Percentiles rank a stretch among this genome's conserved stretches.
These are phyloP conservation scores for Ditylenchus dipsaci DNA, from an alignment of 1,140 invertebrate genomes.

Conservation along the genomic window DNA sequence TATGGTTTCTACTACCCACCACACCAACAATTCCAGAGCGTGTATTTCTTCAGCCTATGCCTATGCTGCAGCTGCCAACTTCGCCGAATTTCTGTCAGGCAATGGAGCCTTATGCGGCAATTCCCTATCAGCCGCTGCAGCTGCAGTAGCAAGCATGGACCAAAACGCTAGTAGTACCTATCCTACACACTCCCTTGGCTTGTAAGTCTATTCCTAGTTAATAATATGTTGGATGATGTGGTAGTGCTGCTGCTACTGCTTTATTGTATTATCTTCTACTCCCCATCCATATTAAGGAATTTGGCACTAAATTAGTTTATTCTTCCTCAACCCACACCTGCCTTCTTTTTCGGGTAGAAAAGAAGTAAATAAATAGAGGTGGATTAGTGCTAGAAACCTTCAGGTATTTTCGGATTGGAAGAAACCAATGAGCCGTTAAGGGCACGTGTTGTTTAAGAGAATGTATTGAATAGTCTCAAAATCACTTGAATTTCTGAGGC, in stretches of 20 bases:
- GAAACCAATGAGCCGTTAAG: no score
- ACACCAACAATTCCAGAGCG: no score
- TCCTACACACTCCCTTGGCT: neutral
- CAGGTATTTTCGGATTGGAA: no score
- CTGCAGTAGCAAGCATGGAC: neutral
- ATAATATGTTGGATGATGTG: neutral
- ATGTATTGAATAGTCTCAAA: no score
- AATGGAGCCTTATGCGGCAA: neutral
- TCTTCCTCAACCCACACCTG: neutral
- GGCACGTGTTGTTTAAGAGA: no score
- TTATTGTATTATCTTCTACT: slow-evolving; percentile 1
- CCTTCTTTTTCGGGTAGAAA: neutral
- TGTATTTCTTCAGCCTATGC: neutral
- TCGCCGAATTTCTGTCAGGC: neutral
- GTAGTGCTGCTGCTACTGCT: neutral
- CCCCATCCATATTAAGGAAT: neutral
- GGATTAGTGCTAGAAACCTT: no score
- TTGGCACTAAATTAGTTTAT: neutral
- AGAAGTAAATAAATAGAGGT: neutral
- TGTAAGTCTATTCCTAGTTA: neutral
- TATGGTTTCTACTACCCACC: no score
- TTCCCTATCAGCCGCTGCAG: neutral
- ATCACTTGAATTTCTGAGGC: no score
- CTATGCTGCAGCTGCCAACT: neutral
- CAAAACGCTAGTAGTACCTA: neutral